Percentiles rank a stretch among this genome's conserved stretches.
Conservation (phyloP, 2,113 vertebrate species). For the Gavia stellata region DNA sequence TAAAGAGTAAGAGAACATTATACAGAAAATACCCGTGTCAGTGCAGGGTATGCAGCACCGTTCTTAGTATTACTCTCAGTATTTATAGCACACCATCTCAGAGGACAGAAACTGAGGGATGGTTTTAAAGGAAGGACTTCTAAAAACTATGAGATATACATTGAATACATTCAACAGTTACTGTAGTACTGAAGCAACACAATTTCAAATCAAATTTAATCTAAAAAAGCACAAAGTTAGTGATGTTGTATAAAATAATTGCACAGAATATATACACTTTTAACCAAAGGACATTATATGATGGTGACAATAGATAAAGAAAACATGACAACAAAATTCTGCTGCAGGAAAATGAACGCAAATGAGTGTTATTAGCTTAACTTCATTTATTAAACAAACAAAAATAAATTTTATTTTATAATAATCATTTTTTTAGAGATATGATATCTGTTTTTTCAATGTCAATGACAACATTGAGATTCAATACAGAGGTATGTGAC, state of each 20-base stretch:
- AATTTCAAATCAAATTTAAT: background rate
- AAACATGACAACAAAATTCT: background rate
- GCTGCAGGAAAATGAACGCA: background rate
- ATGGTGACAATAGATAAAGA: background rate
- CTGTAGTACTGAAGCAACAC: background rate
- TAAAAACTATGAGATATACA: background rate
- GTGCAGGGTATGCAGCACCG: background rate
- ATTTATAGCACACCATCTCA: background rate
- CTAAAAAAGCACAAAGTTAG: background rate
- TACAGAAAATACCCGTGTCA: background rate
- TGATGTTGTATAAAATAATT: background rate
- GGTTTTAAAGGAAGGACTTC: background rate
- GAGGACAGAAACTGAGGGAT: background rate
- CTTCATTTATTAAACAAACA: background rate
- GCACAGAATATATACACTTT: background rate
- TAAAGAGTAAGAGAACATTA: background rate
- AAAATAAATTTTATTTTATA: background rate
- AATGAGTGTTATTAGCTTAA: background rate
- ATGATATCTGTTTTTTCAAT: background rate
- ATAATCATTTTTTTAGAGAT: background rate
- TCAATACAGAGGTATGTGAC: background rate
- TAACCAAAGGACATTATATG: background rate
- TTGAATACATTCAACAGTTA: background rate
- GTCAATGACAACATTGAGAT: background rate
- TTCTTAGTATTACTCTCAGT: background rate